phyloP scores from a whole-genome alignment of 2,113 vertebrate genomes.

The Gymnobelideus leadbeateri region DNA sequence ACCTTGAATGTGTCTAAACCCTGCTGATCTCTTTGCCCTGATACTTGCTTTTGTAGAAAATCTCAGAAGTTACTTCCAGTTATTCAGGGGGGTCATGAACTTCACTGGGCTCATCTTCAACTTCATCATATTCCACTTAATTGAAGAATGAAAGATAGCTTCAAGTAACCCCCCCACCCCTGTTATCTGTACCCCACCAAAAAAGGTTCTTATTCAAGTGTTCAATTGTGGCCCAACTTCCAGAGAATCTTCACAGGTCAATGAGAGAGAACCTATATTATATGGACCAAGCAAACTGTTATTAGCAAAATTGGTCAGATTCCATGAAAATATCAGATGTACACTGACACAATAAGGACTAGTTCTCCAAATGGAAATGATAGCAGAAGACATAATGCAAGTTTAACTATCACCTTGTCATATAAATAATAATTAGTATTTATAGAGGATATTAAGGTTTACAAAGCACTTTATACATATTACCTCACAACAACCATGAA shows the following conservation, averaged over 20 bases:
- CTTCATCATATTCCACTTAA: slow-evolving; percentile 31
- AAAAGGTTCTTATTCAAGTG: slow-evolving; percentile 28
- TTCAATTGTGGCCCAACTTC: background rate
- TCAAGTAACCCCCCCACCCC: background rate
- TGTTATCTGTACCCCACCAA: background rate
- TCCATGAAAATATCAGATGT: background rate
- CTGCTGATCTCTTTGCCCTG: background rate
- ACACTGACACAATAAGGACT: background rate
- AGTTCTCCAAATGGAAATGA: background rate
- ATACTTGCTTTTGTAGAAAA: slow-evolving; percentile 21
- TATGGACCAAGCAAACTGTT: background rate
- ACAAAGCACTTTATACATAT: background rate
- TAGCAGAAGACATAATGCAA: background rate
- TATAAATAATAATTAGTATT: background rate
- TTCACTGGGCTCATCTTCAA: slow-evolving; percentile 38
- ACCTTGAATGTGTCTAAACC: slow-evolving; percentile 33
- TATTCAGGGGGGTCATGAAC: slow-evolving; percentile 2
- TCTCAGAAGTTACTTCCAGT: slow-evolving; percentile 17
- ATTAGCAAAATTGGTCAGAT: background rate
- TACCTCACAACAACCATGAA: background rate
- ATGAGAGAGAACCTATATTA: background rate
- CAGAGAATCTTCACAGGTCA: background rate
- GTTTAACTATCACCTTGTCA: background rate
- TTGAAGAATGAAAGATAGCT: slow-evolving; percentile 36
- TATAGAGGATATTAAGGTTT: background rate